phyloP scores from a whole-genome alignment of 2,113 vertebrate genomes.

The Setophaga coronata region DNA sequence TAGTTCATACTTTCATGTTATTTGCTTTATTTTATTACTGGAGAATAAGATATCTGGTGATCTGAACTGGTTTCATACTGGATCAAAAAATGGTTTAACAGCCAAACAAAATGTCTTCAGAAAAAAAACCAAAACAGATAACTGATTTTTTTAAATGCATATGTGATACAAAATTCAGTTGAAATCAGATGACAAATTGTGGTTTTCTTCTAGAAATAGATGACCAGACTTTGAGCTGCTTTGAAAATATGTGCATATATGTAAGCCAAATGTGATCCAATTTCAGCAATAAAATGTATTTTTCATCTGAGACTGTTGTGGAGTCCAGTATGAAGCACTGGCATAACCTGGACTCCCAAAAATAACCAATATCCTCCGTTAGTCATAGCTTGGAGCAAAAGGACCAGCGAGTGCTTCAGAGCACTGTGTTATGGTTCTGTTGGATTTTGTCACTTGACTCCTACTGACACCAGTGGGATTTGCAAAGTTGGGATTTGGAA shows the following conservation, averaged over 20 bases:
- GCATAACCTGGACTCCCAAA: neutral
- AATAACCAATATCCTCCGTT: neutral
- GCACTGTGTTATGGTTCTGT: neutral
- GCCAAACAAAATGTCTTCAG: neutral
- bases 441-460: neutral
- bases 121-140: neutral
- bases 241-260: neutral
- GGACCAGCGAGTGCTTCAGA: neutral
- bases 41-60: neutral
- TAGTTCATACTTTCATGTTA: neutral
- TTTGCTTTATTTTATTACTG: neutral
- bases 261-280: neutral
- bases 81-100: neutral
- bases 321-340: neutral
- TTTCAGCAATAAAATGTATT: neutral
- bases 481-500: neutral
- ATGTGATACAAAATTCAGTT: accelerated
- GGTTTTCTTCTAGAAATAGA: neutral
- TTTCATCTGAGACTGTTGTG: neutral
- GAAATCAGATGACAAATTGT: neutral
- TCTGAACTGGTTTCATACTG: neutral
- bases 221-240: neutral
- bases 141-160: neutral
- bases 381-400: neutral
- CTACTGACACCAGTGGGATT: neutral